These are phyloP conservation scores for Drosophila cognata DNA, from an alignment of 2,888 invertebrate genomes.

Conservation along the genomic window DNA sequence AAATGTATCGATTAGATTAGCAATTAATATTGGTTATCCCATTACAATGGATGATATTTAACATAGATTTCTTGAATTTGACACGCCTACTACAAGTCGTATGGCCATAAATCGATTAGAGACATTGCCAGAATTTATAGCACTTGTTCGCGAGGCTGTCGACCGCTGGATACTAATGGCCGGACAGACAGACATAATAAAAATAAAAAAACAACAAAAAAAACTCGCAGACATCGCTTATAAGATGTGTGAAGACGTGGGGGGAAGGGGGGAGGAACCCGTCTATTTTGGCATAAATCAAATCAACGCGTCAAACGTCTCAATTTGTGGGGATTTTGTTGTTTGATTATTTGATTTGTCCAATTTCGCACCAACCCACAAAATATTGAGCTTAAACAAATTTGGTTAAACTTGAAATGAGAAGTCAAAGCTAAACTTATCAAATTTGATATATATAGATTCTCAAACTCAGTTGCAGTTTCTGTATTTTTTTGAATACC, in stretches of 20 bases:
- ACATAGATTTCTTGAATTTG: slow-evolving; percentile 24
- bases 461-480: too few species aligned
- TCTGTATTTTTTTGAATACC: too few species aligned
- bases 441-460: too few species aligned
- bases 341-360: slow-evolving; percentile 8
- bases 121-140: slow-evolving; percentile 18
- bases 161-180: slow-evolving; percentile 20
- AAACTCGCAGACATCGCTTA: slow-evolving; percentile 9
- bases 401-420: slow-evolving; percentile 17
- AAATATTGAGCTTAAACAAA: slow-evolving; percentile 26
- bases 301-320: slow-evolving; percentile 49
- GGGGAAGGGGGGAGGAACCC: neutral
- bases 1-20: slow-evolving; percentile 1
- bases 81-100: slow-evolving; percentile 28
- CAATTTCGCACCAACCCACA: slow-evolving; percentile 43
- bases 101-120: slow-evolving; percentile 48
- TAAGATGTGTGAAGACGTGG: slow-evolving; percentile 10
- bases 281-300: slow-evolving; percentile 51
- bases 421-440: neutral
- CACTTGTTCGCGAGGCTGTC: neutral
- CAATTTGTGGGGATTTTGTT: slow-evolving; percentile 30
- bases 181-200: neutral
- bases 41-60: neutral
- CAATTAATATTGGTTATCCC: slow-evolving; percentile 2
- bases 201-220: neutral